Percentiles rank a stretch among this genome's conserved stretches.
Evolutionary conservation across 92 coral and sea anemone species (phyloP).

Genomic region (Phenganax marumi): DNA sequence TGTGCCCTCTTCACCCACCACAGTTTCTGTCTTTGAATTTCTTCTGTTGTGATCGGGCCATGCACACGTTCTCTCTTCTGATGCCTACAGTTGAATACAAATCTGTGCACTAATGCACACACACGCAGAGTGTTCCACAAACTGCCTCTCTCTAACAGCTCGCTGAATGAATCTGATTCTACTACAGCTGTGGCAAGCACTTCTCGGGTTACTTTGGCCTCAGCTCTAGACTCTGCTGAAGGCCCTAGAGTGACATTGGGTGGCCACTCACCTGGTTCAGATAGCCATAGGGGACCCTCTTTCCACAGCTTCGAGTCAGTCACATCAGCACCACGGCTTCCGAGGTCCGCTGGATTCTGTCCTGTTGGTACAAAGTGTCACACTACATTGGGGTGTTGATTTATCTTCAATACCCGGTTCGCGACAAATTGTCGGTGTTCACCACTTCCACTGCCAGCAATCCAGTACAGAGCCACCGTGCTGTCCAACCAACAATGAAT

Average conservation of each 20-base stretch:
- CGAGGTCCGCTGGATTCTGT: slow-evolving; percentile 11
- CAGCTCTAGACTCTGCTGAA: neutral
- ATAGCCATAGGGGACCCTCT: neutral
- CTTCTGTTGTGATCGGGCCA: no score
- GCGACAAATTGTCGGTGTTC: slow-evolving; percentile 2
- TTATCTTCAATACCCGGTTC: slow-evolving; percentile 1
- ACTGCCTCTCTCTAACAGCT: no score
- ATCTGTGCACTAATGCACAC: no score
- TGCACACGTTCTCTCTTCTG: no score
- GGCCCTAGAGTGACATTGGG: neutral
- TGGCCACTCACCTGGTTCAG: neutral
- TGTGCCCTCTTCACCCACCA: no score
- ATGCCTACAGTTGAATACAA: no score
- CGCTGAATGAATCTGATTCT: neutral
- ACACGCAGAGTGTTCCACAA: no score
- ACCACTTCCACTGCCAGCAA: neutral
- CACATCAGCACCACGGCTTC: neutral
- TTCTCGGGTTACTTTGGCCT: neutral
- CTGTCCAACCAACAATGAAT: neutral
- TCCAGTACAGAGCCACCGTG: neutral
- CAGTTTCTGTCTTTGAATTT: no score
- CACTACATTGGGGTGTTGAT: neutral
- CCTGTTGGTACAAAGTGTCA: neutral
- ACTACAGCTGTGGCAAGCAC: slow-evolving; percentile 40
- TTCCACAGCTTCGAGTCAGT: neutral